Base-by-base conservation (phyloP, 2,113 vertebrate species). In the Lampris incognitus region DNA sequence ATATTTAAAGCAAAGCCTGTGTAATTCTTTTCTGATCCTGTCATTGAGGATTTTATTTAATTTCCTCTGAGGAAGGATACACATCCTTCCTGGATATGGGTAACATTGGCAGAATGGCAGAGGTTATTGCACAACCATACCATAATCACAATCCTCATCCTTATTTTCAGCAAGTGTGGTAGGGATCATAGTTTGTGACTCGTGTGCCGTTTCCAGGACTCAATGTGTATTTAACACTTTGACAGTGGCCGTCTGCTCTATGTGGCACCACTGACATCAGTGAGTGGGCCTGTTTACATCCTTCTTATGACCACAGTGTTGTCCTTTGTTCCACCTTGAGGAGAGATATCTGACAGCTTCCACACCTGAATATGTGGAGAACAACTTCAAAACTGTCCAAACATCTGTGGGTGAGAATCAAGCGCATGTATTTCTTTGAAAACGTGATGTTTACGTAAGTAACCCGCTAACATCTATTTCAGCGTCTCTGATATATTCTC, bases 141-240 rank as follows among this genome's bases (percentile, higher is more conserved):
- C 44, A 41, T 76, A 13, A 76, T 86, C 77, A 40, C 88, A 79
- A 88, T 86, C 78, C 76, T 89, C 36, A 1, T 66, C 56, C 78
- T 83, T 71, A 72, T 87, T 82, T 84, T 83, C 61, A 0, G 85
- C 89, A 81, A 87, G 87, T 86, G 68, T 66, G 64, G 50, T 68
- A 65, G 39, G 24, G 60, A 24, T 87, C 84, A 72, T 60, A 39
- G 7, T 52, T 70, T 78, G 56, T 68, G 73, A 74, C 57, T 79
- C 57, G 74, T 62, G 2, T 66, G 56, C 11, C 11, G 44, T 74
- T 50, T 40, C 24, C 24, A 24, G 24, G 24, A 24, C 24, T 24
- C 24, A 24, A 66, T 38, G 72, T 78, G 59, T 4, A 79, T 81
- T 78, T 55, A 49, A 67, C 50, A 66, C 63, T 69, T 68, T 78